Conservation (phyloP, 2,113 vertebrate species). For the Castor canadensis region DNA sequence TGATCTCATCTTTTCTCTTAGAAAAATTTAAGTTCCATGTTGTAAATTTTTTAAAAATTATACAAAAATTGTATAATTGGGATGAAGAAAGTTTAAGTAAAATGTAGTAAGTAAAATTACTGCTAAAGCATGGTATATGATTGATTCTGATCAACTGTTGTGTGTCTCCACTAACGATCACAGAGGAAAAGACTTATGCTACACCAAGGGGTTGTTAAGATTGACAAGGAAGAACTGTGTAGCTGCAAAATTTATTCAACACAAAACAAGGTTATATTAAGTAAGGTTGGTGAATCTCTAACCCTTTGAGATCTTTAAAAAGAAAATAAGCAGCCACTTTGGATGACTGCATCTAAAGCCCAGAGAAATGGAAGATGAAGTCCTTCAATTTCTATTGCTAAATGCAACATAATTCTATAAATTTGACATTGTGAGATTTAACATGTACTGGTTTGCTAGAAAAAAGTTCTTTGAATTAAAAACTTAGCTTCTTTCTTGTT, state of each 20-base stretch:
- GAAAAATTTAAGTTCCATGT: not conserved
- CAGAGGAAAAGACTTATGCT: not conserved
- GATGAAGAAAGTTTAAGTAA: not conserved
- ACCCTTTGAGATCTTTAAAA: conserved; percentile 18
- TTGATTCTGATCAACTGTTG: conserved; percentile 45
- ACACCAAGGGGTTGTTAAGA: conserved; percentile 28
- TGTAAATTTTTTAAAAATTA: not conserved
- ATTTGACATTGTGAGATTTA: not conserved
- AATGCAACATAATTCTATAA: not conserved
- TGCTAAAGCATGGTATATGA: not conserved
- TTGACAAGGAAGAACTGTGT: conserved; percentile 3
- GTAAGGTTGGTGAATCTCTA: conserved; percentile 7
- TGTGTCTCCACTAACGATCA: not conserved
- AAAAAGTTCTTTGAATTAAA: not conserved
- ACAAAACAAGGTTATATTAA: not conserved
- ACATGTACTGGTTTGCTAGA: not conserved
- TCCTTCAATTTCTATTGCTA: conserved; percentile 17
- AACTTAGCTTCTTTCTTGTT: not conserved
- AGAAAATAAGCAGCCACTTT: not conserved
- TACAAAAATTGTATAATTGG: not conserved
- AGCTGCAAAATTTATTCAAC: conserved; percentile 13
- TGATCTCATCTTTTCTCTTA: not conserved
- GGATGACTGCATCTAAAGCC: not conserved
- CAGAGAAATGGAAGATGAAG: not conserved
- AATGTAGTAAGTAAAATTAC: not conserved